Evolutionary conservation across 2,888 invertebrate genomes (phyloP).

Genomic region (Automeris io): DNA sequence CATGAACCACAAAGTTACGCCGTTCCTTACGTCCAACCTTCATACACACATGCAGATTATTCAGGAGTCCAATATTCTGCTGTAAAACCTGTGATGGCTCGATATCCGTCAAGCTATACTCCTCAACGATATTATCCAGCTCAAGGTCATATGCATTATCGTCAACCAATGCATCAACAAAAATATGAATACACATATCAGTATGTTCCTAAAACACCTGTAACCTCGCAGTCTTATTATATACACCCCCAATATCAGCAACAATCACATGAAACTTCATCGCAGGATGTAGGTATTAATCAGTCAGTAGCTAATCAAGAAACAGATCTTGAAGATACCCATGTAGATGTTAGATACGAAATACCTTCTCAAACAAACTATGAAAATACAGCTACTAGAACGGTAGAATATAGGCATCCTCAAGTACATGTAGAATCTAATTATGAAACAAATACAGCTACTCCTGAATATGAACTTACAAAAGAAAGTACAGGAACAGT

Average conservation of each 20-base stretch:
- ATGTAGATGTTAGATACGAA: conserved; percentile 32
- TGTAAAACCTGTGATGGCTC: conserved; percentile 69
- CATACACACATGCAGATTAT: conserved; percentile 59
- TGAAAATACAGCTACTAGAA: conserved; percentile 14
- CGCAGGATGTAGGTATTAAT: conserved; percentile 22
- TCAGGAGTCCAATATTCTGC: conserved; percentile 69
- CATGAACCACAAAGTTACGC: conserved; percentile 55
- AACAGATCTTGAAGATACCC: conserved; percentile 22
- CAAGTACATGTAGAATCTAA: conserved; percentile 9
- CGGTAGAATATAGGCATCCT: conserved; percentile 10
- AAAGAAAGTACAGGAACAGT: conserved; percentile 18
- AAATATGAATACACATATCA: conserved; percentile 55
- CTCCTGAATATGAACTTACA: conserved; percentile 17
- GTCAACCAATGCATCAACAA: conserved; percentile 43
- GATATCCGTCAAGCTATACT: conserved; percentile 52
- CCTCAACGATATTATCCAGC: conserved; percentile 42
- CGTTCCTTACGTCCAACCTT: conserved; percentile 52
- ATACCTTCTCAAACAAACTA: conserved; percentile 29
- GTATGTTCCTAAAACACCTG: conserved; percentile 40
- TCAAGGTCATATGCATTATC: conserved; percentile 45
- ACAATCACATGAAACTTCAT: conserved; percentile 26
- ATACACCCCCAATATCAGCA: conserved; percentile 47
- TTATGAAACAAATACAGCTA: conserved; percentile 7
- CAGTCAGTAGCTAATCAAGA: conserved; percentile 15
- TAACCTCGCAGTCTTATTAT: conserved; percentile 42